Conservation (phyloP, 1,140 invertebrate species). For the Aricia agestis region DNA sequence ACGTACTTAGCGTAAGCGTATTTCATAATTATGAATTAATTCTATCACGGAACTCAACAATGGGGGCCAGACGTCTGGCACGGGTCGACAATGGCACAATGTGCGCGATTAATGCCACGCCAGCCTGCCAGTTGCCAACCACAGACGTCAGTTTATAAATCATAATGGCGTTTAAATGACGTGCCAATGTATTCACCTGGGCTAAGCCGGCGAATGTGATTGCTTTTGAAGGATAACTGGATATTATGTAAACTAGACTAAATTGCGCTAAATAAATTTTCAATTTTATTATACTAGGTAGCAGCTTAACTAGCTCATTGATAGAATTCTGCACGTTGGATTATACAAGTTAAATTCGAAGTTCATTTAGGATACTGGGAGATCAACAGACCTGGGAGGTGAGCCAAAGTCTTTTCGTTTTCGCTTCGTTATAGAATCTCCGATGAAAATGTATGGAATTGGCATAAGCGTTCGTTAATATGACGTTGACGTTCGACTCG, state of each 20-base stretch:
- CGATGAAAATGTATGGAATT: too few relatives aligned
- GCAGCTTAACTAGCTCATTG: too few relatives aligned
- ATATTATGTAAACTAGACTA: slow-evolving; percentile 3
- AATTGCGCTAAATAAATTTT: neutral
- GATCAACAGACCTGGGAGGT: too few relatives aligned
- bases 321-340: too few relatives aligned
- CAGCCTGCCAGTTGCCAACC: neutral
- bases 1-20: neutral
- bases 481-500: too few relatives aligned
- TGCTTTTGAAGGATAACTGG: slow-evolving; percentile 9
- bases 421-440: too few relatives aligned
- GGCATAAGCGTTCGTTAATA: too few relatives aligned
- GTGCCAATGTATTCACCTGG: slow-evolving; percentile 20
- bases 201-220: neutral
- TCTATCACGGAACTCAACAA: neutral
- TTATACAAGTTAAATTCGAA: too few relatives aligned
- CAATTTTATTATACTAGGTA: neutral
- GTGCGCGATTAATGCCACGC: neutral
- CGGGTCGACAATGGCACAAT: neutral
- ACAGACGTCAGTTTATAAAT: slow-evolving; percentile 27
- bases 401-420: too few relatives aligned
- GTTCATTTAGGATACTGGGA: too few relatives aligned
- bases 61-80: neutral
- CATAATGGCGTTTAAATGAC: slow-evolving; percentile 27
- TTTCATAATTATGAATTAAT: neutral